Base-by-base conservation (phyloP, 30 jellyfish, hydroid and myxozoan species). In the Haliclystus octoradiatus region DNA sequence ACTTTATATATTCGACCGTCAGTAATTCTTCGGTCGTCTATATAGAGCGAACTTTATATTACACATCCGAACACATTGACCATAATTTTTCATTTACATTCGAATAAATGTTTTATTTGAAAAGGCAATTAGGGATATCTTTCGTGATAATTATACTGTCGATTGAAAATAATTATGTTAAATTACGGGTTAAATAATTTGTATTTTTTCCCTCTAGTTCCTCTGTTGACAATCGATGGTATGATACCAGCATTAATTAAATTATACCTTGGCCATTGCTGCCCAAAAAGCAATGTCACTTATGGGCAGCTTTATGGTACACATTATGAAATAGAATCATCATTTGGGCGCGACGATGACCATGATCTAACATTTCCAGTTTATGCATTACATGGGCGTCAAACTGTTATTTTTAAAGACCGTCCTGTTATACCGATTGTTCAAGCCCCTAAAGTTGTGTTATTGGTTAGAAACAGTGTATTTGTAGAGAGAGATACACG, bases 351-450 rank as follows among this genome's bases (percentile, higher is more conserved):
- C 3, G 75, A 80, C 34, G 51, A 68, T 5, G 79, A 80, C 22
- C 52, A 74, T 29, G 97, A 88, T 68, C 57, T 88, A 31, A 80
- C 97, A 2, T 88, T 88, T 34, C 97, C 97, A 2, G 64, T 88
- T 19, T 88, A 88, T 66, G 97, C 92, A 0, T 77, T 88, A 2
- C 78, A 88, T 4, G 97, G 97, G 32, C 29, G 52, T 26, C 60
- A 69, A 7, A 80, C 97, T 2, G 68, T 26, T 9, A 57, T 26
- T 23, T 88, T 65, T 57, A 88, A 80, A 71, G 97, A 80, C 53
- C 67, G 50, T 68, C 97, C 97, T 3, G 75, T 88, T 65, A 71
- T 88, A 1, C 90, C 97, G 13, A 5, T 88, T 65, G 97, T 88
- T 25, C 84, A 88, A 60, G 94, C 97, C 0, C 97, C 97, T 7